Evolutionary conservation across 2,797 vertebrate species (phyloP).

Genomic region (Sebastes diploproa): DNA sequence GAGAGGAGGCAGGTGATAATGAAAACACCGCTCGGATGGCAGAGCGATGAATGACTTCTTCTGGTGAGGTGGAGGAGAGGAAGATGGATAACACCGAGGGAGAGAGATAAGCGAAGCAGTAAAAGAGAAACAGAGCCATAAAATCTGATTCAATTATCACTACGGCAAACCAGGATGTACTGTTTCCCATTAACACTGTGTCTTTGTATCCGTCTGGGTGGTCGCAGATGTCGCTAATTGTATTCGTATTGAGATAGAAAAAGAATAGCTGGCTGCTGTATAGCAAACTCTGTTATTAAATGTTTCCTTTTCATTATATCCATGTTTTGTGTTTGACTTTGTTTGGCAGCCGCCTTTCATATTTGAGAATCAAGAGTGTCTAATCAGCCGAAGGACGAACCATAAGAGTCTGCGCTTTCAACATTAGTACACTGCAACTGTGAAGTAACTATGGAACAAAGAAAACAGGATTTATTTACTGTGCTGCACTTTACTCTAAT

Average conservation of each 20-base stretch:
- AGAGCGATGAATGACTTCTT: constrained; percentile 48
- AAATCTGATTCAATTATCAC: constrained; percentile 42
- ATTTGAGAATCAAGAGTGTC: background rate
- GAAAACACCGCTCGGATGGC: constrained; percentile 49
- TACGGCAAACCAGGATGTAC: background rate
- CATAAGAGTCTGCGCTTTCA: background rate
- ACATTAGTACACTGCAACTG: background rate
- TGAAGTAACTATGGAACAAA: background rate
- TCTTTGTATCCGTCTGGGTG: constrained; percentile 7
- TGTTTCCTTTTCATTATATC: background rate
- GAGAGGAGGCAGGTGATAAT: constrained; percentile 52
- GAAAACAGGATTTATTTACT: background rate
- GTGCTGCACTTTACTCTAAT: background rate
- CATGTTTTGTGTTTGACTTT: background rate
- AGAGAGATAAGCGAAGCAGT: constrained; percentile 25
- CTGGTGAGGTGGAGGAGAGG: constrained; percentile 42
- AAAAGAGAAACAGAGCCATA: constrained; percentile 28
- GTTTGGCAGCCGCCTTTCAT: background rate
- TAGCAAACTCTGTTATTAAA: background rate
- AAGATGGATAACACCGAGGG: constrained; percentile 45
- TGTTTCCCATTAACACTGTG: constrained; percentile 23
- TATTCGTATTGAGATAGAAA: constrained; percentile 23
- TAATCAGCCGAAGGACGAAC: background rate
- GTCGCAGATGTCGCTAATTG: constrained; percentile 32
- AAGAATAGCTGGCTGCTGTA: constrained; percentile 10